These are phyloP conservation scores for Dinothrombium tinctorium DNA, from an alignment of 1,140 invertebrate genomes.

Conservation along the genomic window DNA sequence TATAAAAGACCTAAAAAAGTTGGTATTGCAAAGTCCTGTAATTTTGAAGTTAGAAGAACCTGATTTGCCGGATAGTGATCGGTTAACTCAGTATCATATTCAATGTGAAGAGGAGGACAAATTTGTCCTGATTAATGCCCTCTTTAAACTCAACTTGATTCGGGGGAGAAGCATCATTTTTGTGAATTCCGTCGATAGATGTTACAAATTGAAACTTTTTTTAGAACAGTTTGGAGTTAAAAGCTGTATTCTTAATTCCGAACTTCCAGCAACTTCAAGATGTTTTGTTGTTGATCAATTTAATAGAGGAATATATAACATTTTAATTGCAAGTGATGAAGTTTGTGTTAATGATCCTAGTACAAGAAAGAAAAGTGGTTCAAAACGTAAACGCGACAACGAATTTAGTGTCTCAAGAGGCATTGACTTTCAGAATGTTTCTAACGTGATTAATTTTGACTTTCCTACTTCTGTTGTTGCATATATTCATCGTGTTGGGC, in stretches of 20 bases:
- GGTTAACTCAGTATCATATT: constrained; percentile 72
- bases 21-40: constrained; percentile 80
- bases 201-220: constrained; percentile 86
- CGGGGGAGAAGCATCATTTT: constrained; percentile 91
- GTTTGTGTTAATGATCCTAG: constrained; percentile 22
- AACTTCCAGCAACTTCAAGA: constrained; percentile 66
- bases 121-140: constrained; percentile 71
- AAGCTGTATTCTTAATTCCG: constrained; percentile 82
- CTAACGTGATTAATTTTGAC: constrained; percentile 96
- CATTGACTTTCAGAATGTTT: constrained; percentile 91
- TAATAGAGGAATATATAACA: constrained; percentile 77
- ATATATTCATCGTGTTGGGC: constrained; percentile 80
- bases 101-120: constrained; percentile 68
- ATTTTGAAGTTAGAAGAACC: constrained; percentile 80
- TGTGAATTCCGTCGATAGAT: constrained; percentile 82
- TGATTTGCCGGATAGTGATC: constrained; percentile 58
- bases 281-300: constrained; percentile 89
- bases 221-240: constrained; percentile 86
- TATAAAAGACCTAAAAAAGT: constrained; percentile 64
- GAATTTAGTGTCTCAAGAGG: constrained; percentile 85
- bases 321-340: constrained; percentile 93
- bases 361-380: constrained; percentile 10
- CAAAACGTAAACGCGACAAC: constrained; percentile 56
- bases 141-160: constrained; percentile 79
- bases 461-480: constrained; percentile 64